These are phyloP conservation scores for Picus viridis DNA, from an alignment of 2,797 vertebrate genomes.

Conservation along the genomic window DNA sequence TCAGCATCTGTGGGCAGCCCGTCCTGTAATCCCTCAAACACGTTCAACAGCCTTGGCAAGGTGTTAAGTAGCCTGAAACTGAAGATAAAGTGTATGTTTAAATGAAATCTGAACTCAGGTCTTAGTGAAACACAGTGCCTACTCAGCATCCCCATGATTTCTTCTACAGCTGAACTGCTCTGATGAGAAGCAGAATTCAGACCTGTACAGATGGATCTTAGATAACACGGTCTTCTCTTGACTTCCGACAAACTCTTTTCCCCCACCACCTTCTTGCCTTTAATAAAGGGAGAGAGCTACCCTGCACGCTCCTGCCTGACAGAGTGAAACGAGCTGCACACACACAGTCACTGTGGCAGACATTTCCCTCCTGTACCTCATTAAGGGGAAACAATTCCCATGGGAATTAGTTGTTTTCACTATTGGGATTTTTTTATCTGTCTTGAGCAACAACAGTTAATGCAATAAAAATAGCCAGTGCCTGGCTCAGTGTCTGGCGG, in stretches of 20 bases:
- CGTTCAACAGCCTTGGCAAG: not conserved
- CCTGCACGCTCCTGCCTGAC: fast-evolving
- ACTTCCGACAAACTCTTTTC: not conserved
- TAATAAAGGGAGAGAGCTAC: not conserved
- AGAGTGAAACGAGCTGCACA: fast-evolving
- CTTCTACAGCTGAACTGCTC: not conserved
- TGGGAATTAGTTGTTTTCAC: not conserved
- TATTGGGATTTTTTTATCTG: not conserved
- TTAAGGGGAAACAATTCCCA: not conserved
- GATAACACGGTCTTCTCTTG: not conserved
- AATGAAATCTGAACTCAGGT: not conserved
- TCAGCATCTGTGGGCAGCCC: not conserved
- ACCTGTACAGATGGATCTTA: not conserved
- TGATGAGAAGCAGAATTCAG: not conserved
- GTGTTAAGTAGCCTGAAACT: not conserved
- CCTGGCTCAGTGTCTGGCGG: not conserved
- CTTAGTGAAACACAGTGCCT: not conserved
- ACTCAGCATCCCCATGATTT: not conserved
- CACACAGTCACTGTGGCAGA: not conserved
- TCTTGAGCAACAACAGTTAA: not conserved
- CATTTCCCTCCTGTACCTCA: not conserved
- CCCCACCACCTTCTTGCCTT: not conserved
- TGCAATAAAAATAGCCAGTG: not conserved
- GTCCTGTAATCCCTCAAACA: not conserved
- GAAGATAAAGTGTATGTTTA: not conserved